Evolutionary conservation across 1,140 invertebrate species (phyloP), one percentile per base, ranked within the genome.

Genomic region (Drosophila tristis): DNA sequence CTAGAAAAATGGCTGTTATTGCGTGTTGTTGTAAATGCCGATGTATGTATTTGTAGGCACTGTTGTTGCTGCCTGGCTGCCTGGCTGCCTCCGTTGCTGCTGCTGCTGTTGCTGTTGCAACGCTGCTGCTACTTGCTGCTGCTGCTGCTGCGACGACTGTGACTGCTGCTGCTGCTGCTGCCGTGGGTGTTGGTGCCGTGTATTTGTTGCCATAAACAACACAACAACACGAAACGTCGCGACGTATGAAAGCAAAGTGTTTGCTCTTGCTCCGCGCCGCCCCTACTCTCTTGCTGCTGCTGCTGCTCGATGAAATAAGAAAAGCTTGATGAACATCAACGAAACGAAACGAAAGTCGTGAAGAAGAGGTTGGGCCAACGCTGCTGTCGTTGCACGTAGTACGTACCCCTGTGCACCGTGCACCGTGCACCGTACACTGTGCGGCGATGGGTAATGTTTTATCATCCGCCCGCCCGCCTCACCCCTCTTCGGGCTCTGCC

Each of bases 1-100:
- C 90, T 91, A 91, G 90, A 91, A 91, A 91, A 91, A 91, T 91
- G 90, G 90, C 90, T 91, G 90, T 91, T 91, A 91, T 91, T 91
- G 90, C 90, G 80, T 91, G 90, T 91, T 84, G 85, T 89, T 91
- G 89, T 90, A 81, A 86, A 89, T 85, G 80, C 78, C 81, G 90
- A 82, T 90, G 87, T 79, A 91, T 89, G 82, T 89, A 87, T 86
- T 81, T 86, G 82, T 86, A 82, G 79, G 64, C 74, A 72, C 53
- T 78, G 80, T 78, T 85, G 64, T 78, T 82, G 84, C 49, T 72
- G 77, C 39, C 29, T 29, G 7, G 2, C 29, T 31, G 66, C 43
- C 53, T 66, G 67, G 54, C 64, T 66, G 67, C 57, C 64, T 49
- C 51, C 57, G 43, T 31, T 66, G 62, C 35, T 31, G 58, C 53